Evolutionary conservation across 2,888 invertebrate species (phyloP).

Genomic region (Oasisia sp.): DNA sequence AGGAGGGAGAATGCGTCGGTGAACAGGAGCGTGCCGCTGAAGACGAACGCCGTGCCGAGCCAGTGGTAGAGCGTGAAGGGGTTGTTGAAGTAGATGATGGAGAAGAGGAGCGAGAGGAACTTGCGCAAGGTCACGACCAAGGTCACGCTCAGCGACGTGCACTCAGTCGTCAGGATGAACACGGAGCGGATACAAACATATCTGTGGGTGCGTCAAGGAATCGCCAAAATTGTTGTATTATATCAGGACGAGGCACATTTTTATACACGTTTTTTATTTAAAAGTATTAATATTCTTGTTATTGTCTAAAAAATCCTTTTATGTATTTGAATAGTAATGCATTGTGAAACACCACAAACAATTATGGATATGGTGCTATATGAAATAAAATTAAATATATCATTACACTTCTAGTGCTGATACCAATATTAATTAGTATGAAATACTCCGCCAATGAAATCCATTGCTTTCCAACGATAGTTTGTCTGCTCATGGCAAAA

Average conservation of each 20-base stretch:
- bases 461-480: no score
- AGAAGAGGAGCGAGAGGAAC: constrained; percentile 93
- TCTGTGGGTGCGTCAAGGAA: constrained; percentile 62
- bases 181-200: constrained; percentile 93
- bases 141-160: constrained; percentile 92
- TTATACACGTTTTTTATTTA: no score
- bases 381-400: no score
- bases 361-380: no score
- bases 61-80: constrained; percentile 92
- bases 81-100: constrained; percentile 93
- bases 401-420: no score
- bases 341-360: no score
- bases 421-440: no score
- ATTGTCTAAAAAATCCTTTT: neutral
- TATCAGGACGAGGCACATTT: neutral
- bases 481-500: no score
- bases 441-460: no score
- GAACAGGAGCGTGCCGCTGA: constrained; percentile 91
- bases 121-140: constrained; percentile 95
- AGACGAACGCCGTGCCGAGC: constrained; percentile 89
- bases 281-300: no score
- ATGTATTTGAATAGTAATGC: neutral
- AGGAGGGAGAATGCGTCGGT: constrained; percentile 66
- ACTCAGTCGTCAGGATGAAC: constrained; percentile 92
- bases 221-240: neutral